Percentiles rank a stretch among this genome's conserved stretches.
Evolutionary conservation across 1,140 invertebrate species (phyloP).

Genomic region (Brachionus rotundiformis): DNA sequence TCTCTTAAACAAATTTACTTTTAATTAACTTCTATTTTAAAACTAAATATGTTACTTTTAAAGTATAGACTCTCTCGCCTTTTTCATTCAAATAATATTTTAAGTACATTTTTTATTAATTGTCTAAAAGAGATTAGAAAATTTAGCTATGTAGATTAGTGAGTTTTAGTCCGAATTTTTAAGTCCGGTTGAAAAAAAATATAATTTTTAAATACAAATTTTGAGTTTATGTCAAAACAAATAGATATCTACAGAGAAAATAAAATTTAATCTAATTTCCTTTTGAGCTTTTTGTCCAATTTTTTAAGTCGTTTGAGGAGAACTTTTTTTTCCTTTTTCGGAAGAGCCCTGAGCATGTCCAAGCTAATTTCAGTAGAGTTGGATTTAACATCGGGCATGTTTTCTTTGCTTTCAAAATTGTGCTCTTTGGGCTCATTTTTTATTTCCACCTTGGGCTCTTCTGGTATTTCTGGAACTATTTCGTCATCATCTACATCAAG

Average conservation of each 20-base stretch:
- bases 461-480: not conserved
- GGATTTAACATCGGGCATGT: not conserved
- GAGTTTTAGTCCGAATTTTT: conserved; percentile 22
- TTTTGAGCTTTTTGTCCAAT: conserved; percentile 14
- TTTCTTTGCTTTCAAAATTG: conserved; percentile 5
- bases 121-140: not conserved
- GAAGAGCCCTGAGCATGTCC: conserved; percentile 31
- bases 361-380: not conserved
- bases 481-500: conserved; percentile 14
- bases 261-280: not conserved
- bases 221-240: too few species aligned
- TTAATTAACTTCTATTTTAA: not conserved
- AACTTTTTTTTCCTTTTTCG: conserved; percentile 48
- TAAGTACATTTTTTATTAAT: conserved; percentile 60
- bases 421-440: conserved; percentile 31
- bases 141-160: not conserved
- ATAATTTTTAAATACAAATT: not conserved
- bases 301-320: not conserved
- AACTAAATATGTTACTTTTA: conserved; percentile 57
- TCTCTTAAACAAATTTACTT: conserved; percentile 68
- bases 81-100: conserved; percentile 64
- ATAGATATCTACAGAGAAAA: conserved; percentile 13
- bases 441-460: not conserved
- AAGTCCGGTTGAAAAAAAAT: not conserved
- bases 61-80: conserved; percentile 64